A percentile compares a stretch with the other conserved stretches of the same genome.
Evolutionary conservation across 92 coral and sea anemone species (phyloP).

Genomic region (Meandrina meandrites): DNA sequence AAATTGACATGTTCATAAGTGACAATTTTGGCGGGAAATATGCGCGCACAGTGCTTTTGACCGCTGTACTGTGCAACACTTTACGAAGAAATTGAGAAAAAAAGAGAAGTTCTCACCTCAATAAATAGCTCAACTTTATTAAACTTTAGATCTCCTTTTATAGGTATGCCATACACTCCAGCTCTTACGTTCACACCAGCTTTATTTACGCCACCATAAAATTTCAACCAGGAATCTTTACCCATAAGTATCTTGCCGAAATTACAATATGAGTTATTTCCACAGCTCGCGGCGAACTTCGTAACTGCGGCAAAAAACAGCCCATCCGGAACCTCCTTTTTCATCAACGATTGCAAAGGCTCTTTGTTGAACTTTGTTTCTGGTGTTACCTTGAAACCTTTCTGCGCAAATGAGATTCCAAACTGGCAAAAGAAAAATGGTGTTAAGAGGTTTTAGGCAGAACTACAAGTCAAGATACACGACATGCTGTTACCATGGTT

Average conservation of each 20-base stretch:
- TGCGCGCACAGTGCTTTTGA: too few relatives aligned
- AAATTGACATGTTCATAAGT: too few relatives aligned
- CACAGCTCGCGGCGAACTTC: conserved; percentile 59
- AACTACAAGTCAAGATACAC: too few relatives aligned
- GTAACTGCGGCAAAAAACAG: conserved; percentile 65
- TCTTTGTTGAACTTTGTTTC: conserved; percentile 60
- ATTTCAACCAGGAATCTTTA: conserved; percentile 61
- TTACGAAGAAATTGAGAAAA: too few relatives aligned
- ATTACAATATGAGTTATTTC: conserved; percentile 42
- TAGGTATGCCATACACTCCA: conserved; percentile 55
- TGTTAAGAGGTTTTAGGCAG: too few relatives aligned
- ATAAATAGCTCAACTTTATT: conserved; percentile 75
- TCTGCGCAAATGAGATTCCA: conserved; percentile 66
- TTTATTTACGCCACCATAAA: conserved; percentile 43
- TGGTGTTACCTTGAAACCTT: conserved; percentile 62
- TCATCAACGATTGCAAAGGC: conserved; percentile 58
- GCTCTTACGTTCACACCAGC: conserved; percentile 58
- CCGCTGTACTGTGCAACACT: too few relatives aligned
- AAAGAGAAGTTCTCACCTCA: conserved; percentile 51
- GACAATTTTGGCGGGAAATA: too few relatives aligned
- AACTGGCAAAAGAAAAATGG: conserved; percentile 31
- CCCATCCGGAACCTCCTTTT: conserved; percentile 57
- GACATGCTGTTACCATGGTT: too few relatives aligned
- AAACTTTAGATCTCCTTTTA: conserved; percentile 69
- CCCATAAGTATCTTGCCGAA: conserved; percentile 62